These are phyloP conservation scores for Pangasianodon gigas DNA, from an alignment of 2,113 vertebrate species.

Conservation along the genomic window DNA sequence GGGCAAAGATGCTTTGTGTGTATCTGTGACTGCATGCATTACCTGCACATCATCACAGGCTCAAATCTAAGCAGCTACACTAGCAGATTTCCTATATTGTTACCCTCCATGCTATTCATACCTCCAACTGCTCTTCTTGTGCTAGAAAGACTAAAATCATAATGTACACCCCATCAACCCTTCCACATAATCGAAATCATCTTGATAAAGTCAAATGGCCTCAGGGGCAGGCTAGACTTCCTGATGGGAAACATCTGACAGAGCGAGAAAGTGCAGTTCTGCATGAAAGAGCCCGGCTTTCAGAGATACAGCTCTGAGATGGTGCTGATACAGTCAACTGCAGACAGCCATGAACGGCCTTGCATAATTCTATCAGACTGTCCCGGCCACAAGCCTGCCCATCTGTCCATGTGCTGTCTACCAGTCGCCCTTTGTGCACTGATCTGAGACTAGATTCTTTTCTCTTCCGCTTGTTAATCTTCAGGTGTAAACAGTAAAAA, in stretches of 20 bases:
- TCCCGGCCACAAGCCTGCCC: neutral
- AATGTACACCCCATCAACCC: constrained; percentile 3
- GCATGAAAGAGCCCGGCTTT: constrained; percentile 1
- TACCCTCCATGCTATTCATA: neutral
- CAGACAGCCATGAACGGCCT: constrained; percentile 7
- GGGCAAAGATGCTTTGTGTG: neutral
- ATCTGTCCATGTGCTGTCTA: constrained; percentile 1
- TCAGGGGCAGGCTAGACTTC: neutral
- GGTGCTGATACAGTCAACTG: constrained; percentile 24
- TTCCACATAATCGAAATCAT: constrained; percentile 4
- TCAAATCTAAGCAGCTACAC: neutral
- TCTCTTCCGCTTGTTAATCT: neutral
- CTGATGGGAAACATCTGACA: constrained; percentile 11
- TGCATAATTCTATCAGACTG: constrained; percentile 22
- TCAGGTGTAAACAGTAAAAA: neutral
- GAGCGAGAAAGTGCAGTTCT: constrained; percentile 29
- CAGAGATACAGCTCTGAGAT: constrained; percentile 5
- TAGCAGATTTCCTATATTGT: neutral
- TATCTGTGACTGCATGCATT: constrained; percentile 4
- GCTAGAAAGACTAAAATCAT: neutral
- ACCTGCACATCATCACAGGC: neutral
- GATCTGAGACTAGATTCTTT: neutral
- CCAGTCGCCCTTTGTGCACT: neutral
- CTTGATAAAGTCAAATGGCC: constrained; percentile 13
- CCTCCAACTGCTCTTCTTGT: neutral